Evolutionary conservation across 1,140 invertebrate species (phyloP), one percentile per base, ranked within the genome.

Genomic region (Oscheius sp.): DNA sequence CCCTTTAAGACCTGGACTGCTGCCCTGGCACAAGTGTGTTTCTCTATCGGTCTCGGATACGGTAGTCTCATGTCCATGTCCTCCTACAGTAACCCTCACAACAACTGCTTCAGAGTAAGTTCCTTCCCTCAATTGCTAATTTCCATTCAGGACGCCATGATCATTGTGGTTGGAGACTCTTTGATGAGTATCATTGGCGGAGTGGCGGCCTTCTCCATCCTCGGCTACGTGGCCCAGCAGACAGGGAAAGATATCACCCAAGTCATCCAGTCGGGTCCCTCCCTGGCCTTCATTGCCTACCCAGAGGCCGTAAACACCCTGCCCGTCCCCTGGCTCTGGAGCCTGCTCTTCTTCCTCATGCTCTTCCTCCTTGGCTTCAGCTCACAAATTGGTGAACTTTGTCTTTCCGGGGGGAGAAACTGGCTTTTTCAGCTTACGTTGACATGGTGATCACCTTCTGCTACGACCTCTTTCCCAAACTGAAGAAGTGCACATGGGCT

Each of bases 121-220:
- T 1, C 18, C 3, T 35, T 36, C 26, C 20, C 35, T 28, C 15
- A 32, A 28, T 13, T 4, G 15, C 31, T 28, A 10, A 1, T 62
- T 29, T 4, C n/a, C 38, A 42, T 55, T 13, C 23, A 55, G 49
- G 49, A 55, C 49, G 7, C 23, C 4, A 7, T 55, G 7, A 55
- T 55, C 23, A 26, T 55, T 4, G 23, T 55, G 15, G 15, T 55
- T 26, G 87, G 89, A 15, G 90, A 90, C 83, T 89, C 89, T 2
- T 77, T 89, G 34, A 90, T 89, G 10, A 89, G 88, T 35, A 77
- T 90, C 2, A 81, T 90, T 68, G 89, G 89, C 31, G 89, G 89
- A 15, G 85, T 87, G 61, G 88, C 90, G 10, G 89, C 89, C 0
- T 90, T 90, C 80, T 88, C 88, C 0, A 89, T 90, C 73, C 80